phyloP scores from a whole-genome alignment of 2,888 invertebrate genomes.

The Toxonevra muliebris region DNA sequence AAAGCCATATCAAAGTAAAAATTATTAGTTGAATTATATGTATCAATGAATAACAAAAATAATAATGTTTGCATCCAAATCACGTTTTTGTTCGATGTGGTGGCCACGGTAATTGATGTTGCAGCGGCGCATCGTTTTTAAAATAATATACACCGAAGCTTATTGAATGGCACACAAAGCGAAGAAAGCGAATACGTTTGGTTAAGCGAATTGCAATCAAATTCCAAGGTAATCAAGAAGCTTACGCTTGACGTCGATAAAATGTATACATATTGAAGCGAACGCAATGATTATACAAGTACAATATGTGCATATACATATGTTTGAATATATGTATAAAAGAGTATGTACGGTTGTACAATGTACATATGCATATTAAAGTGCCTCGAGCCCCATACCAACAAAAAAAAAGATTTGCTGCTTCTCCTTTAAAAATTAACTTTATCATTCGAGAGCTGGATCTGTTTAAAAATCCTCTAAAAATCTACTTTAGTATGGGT shows the following conservation, averaged over 20 bases:
- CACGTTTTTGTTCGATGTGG: not conserved
- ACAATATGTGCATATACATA: not conserved
- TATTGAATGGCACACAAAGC: not conserved
- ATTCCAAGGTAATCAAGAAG: constrained; percentile 4
- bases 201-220: constrained; percentile 1
- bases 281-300: not conserved
- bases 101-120: not conserved
- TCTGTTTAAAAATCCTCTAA: no score
- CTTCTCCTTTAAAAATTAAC: no score
- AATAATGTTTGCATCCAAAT: not conserved
- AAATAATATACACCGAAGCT: not conserved
- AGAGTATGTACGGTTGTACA: not conserved
- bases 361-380: not conserved
- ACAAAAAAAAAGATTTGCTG: no score
- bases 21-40: no score
- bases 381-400: no score
- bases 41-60: not conserved
- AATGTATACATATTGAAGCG: not conserved
- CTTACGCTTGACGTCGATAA: not conserved
- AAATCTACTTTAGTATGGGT: no score
- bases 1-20: no score
- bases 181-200: not conserved
- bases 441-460: no score
- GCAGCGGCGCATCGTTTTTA: not conserved
- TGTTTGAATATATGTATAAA: not conserved